Evolutionary conservation across 1,140 invertebrate species (phyloP).

Genomic region (Reticulitermes speratus): DNA sequence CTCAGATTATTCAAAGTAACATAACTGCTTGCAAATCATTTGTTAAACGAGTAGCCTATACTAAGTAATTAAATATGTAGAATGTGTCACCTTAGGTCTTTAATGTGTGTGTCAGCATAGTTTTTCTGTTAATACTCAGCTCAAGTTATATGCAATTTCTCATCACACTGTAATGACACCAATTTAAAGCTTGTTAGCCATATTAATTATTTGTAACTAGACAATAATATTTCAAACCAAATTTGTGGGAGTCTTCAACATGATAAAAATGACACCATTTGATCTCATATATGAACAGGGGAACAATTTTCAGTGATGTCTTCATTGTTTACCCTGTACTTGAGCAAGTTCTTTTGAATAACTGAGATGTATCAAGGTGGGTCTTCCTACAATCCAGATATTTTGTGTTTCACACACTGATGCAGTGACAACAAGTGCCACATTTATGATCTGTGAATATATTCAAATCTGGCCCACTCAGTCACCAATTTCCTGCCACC

Average conservation of each 20-base stretch:
- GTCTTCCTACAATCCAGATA: too few species aligned
- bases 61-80: neutral
- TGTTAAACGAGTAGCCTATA: neutral
- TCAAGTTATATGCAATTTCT: neutral
- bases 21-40: slow-evolving; percentile 2
- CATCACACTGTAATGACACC: neutral
- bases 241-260: neutral
- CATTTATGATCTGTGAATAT: neutral
- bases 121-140: neutral
- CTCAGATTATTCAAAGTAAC: neutral
- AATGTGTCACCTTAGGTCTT: neutral
- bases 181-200: neutral
- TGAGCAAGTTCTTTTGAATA: neutral
- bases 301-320: neutral
- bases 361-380: too few species aligned
- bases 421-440: neutral
- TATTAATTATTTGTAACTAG: neutral
- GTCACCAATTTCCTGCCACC: neutral
- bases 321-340: neutral
- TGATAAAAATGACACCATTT: neutral
- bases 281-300: neutral
- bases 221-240: neutral
- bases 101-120: neutral
- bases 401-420: neutral
- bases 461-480: neutral